Base-by-base conservation (phyloP, 2,888 invertebrate genomes). In the Drosophila paucipuncta region DNA sequence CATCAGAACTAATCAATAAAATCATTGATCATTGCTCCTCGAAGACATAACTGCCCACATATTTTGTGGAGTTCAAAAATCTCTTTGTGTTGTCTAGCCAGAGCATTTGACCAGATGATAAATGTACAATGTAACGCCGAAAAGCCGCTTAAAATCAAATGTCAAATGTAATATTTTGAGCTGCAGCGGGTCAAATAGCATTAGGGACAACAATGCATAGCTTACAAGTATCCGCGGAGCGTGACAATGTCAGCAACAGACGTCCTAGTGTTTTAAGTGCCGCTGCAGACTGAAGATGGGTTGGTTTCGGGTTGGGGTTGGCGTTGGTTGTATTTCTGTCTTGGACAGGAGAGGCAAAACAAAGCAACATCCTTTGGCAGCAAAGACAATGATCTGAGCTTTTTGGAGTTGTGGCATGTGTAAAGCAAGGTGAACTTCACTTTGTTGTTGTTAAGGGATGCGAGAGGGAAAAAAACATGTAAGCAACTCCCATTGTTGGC, bases 341-440 rank as follows among this genome's bases (percentile, higher is more conserved):
- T 68, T 74, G 70, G 78, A 57, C 59, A 63, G 49, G 43, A 41
- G 43, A 66, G 52, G 63, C 67, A 65, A 49, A 69, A 60, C 66
- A 75, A 66, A 68, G 68, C 76, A 61, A 79, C 78, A 78, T 75
- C 65, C 68, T 71, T 58, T 60, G 65, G 54, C 49, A 55, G 25
- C 18, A 67, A 41, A 75, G 75, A 78, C 80, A 78, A 78, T 78
- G 80, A 68, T 78, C 68, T 76, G 63, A 31, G 73, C 68, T 54
- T 35, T 39, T 53, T 60, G 60, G 68, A 80, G 80, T 63, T 79
- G 68, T 66, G 72, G 65, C 66, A 71, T 78, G 78, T 70, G 58
- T 37, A 66, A 43, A 43, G 58, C 57, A 43, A 50, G 53, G 58
- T 66, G 53, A 62, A 59, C 54, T 73, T 54, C 49, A 41, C 28